Evolutionary conservation across 1,140 invertebrate genomes (phyloP).

Genomic region (Drosophila gunungcola): DNA sequence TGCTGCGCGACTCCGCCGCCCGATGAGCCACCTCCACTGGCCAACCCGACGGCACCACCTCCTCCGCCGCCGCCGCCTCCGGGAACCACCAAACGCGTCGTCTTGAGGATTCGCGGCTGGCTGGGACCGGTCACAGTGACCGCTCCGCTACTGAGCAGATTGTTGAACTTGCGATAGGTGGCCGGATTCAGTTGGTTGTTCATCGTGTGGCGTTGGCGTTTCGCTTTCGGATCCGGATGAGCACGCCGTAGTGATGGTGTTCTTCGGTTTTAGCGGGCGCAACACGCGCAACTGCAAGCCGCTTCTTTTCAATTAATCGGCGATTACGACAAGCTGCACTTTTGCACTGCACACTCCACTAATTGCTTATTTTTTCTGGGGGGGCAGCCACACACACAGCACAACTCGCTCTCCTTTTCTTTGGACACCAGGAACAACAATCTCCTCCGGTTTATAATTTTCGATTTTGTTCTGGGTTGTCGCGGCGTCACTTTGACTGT

Average conservation of each 20-base stretch:
- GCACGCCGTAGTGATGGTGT: constrained; percentile 39
- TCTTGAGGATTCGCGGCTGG: constrained; percentile 78
- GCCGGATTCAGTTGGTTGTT: constrained; percentile 81
- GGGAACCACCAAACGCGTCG: constrained; percentile 61
- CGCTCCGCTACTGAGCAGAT: constrained; percentile 82
- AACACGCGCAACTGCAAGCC: constrained; percentile 60
- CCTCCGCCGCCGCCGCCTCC: constrained; percentile 43
- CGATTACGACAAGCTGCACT: constrained; percentile 23
- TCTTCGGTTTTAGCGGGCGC: constrained; percentile 36
- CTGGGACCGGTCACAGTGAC: constrained; percentile 82
- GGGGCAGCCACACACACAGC: constrained; percentile 13
- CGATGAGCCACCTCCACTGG: background rate
- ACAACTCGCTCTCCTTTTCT: background rate
- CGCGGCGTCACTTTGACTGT: constrained; percentile 82
- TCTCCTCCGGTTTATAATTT: constrained; percentile 48
- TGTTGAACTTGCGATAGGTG: constrained; percentile 84
- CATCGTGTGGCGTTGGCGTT: constrained; percentile 44
- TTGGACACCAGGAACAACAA: constrained; percentile 56
- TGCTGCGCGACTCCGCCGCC: constrained; percentile 33
- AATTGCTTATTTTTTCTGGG: constrained; percentile 3
- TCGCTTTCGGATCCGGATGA: constrained; percentile 1
- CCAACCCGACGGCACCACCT: constrained; percentile 20
- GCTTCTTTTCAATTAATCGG: constrained; percentile 31
- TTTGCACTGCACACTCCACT: constrained; percentile 3
- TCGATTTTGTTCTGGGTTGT: constrained; percentile 62